Percentiles rank a stretch among this genome's conserved stretches.
These are phyloP conservation scores for Drosophila lowei DNA, from an alignment of 1,140 invertebrate species.

Conservation along the genomic window DNA sequence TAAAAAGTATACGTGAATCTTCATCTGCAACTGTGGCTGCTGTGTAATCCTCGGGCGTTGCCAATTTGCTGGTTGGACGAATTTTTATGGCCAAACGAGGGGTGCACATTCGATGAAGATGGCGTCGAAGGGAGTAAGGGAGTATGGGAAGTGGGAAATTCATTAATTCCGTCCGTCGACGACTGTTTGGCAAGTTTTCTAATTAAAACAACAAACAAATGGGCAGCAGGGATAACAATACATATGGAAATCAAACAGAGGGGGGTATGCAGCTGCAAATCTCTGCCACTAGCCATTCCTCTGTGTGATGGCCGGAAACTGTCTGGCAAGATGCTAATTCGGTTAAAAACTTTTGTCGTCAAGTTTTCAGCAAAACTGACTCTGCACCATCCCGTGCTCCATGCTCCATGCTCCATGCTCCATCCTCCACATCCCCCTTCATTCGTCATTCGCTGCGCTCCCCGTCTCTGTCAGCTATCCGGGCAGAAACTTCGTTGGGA, in stretches of 20 bases:
- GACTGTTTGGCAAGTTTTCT: slow-evolving; percentile 72
- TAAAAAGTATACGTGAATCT: slow-evolving; percentile 31
- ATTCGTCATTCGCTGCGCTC: neutral
- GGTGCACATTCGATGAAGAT: neutral
- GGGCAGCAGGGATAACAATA: slow-evolving; percentile 64
- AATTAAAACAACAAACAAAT: slow-evolving; percentile 81
- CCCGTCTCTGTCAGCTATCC: slow-evolving; percentile 34
- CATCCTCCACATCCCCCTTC: neutral
- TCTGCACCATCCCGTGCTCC: neutral
- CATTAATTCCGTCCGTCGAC: slow-evolving; percentile 71
- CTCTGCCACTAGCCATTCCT: neutral
- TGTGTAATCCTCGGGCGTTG: slow-evolving; percentile 41
- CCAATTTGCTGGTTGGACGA: slow-evolving; percentile 69
- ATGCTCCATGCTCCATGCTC: too few species aligned
- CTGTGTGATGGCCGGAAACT: slow-evolving; percentile 63
- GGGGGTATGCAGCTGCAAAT: neutral
- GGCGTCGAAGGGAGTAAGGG: neutral
- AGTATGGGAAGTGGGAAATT: slow-evolving; percentile 49
- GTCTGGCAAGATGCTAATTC: slow-evolving; percentile 79
- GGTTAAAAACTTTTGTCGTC: slow-evolving; percentile 79
- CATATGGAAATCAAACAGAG: slow-evolving; percentile 67
- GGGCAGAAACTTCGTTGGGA: slow-evolving; percentile 56
- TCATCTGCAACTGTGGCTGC: slow-evolving; percentile 1
- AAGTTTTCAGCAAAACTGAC: slow-evolving; percentile 63
- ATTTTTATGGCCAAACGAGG: slow-evolving; percentile 60